Evolutionary conservation across 37 sponge, comb jelly and placozoan species (phyloP).

Genomic region (Hexactinellida sp.): DNA sequence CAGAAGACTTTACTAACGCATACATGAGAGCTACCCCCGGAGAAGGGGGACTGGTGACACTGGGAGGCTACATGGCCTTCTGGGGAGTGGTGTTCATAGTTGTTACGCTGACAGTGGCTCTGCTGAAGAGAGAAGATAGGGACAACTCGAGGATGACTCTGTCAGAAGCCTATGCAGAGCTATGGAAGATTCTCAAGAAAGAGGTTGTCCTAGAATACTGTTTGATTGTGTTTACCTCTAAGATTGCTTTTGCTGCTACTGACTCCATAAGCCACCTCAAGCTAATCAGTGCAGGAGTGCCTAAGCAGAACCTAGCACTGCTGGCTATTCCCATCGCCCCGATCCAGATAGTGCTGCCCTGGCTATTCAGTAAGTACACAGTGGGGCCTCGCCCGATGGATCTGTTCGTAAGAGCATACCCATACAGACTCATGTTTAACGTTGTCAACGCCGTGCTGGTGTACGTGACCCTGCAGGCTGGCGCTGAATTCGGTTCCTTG

Average conservation of each 20-base stretch:
- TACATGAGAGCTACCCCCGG: slow-evolving; percentile 46
- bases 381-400: slow-evolving; percentile 63
- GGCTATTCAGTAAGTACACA: slow-evolving; percentile 34
- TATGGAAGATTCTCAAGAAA: slow-evolving; percentile 36
- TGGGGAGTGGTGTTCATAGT: slow-evolving; percentile 73
- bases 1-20: slow-evolving; percentile 74
- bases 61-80: slow-evolving; percentile 55
- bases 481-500: slow-evolving; percentile 32
- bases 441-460: slow-evolving; percentile 50
- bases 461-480: slow-evolving; percentile 39
- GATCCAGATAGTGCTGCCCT: slow-evolving; percentile 64
- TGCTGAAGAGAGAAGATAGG: slow-evolving; percentile 55
- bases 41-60: slow-evolving; percentile 58
- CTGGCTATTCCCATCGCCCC: slow-evolving; percentile 73
- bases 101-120: slow-evolving; percentile 57
- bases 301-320: slow-evolving; percentile 68
- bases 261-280: slow-evolving; percentile 77
- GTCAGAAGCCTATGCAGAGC: slow-evolving; percentile 37
- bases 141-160: slow-evolving; percentile 14
- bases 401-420: slow-evolving; percentile 49
- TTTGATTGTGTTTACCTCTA: slow-evolving; percentile 38
- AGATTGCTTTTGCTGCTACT: slow-evolving; percentile 67
- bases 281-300: slow-evolving; percentile 79
- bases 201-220: slow-evolving; percentile 33
- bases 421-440: slow-evolving; percentile 41